Percentiles rank a stretch among this genome's conserved stretches.
Conservation (phyloP, 2,888 invertebrate species). For the Hirtodrosophila histrioides region DNA sequence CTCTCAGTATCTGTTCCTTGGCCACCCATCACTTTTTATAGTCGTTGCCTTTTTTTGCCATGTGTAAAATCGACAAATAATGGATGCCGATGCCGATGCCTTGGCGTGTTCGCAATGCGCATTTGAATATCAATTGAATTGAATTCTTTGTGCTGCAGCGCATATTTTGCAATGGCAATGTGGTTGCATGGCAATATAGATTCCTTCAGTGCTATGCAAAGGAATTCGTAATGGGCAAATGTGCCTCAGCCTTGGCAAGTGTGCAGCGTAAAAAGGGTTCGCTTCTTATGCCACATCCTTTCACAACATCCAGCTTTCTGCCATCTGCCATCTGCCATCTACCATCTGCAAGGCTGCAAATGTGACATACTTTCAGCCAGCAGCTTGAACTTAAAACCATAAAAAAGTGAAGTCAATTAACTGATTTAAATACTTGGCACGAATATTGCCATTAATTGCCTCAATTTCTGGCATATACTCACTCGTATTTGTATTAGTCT, state of each 20-base stretch:
- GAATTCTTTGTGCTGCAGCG: slow-evolving; percentile 74
- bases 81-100: slow-evolving; percentile 61
- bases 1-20: slow-evolving; percentile 7
- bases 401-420: slow-evolving; percentile 33
- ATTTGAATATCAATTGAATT: slow-evolving; percentile 81
- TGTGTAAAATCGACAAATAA: slow-evolving; percentile 78
- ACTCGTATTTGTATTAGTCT: slow-evolving; percentile 30
- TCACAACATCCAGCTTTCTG: neutral
- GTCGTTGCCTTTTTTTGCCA: slow-evolving; percentile 39
- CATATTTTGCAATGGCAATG: slow-evolving; percentile 61
- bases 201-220: slow-evolving; percentile 67
- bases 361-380: slow-evolving; percentile 39
- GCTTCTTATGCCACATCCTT: too few species aligned
- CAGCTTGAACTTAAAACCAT: slow-evolving; percentile 5
- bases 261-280: slow-evolving; percentile 28
- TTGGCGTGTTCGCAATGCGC: slow-evolving; percentile 64
- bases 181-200: slow-evolving; percentile 69
- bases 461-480: neutral
- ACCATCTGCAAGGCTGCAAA: slow-evolving; percentile 5
- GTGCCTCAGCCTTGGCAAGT: slow-evolving; percentile 20
- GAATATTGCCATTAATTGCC: slow-evolving; percentile 58
- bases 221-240: slow-evolving; percentile 68
- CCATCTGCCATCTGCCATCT: neutral
- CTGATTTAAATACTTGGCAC: slow-evolving; percentile 44
- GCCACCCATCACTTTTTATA: slow-evolving; percentile 23